A percentile compares a stretch with the other conserved stretches of the same genome.
phyloP scores from a whole-genome alignment of 2,113 vertebrate species.

The Hemicordylus capensis region DNA sequence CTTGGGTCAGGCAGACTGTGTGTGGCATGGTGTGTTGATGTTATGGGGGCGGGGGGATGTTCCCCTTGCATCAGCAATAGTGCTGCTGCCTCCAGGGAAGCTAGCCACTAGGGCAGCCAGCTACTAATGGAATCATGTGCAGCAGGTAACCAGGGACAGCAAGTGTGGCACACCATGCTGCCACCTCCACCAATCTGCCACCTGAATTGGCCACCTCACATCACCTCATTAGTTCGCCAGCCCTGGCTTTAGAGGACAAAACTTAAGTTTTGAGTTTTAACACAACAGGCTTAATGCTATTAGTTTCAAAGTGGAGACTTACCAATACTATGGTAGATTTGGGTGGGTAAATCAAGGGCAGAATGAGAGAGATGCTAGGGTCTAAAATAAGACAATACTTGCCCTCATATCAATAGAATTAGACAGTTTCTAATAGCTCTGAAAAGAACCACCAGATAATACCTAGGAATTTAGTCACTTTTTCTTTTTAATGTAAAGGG shows the following conservation, averaged over 20 bases:
- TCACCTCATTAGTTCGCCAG: no score
- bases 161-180: no score
- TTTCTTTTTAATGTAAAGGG: not conserved
- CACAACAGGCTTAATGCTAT: conserved; percentile 60
- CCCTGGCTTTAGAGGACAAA: conserved; percentile 56
- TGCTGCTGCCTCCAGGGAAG: not conserved
- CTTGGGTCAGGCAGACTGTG: no score
- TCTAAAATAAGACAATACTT: not conserved
- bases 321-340: conserved; percentile 37
- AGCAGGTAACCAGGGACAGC: no score
- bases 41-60: no score
- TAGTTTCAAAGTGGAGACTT: conserved; percentile 57
- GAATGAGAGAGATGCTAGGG: conserved; percentile 2
- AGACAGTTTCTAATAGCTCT: conserved; percentile 4
- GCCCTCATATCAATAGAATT: conserved; percentile 29
- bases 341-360: conserved; percentile 21
- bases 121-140: no score
- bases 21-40: no score
- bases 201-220: no score
- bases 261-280: conserved; percentile 58
- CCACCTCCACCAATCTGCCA: no score
- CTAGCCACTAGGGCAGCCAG: no score
- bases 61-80: not conserved
- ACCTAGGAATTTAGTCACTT: not conserved
- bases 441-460: conserved; percentile 39